Evolutionary conservation across 2,113 vertebrate species (phyloP), one percentile per base, ranked within the genome.

Genomic region (Burhinus oedicnemus): DNA sequence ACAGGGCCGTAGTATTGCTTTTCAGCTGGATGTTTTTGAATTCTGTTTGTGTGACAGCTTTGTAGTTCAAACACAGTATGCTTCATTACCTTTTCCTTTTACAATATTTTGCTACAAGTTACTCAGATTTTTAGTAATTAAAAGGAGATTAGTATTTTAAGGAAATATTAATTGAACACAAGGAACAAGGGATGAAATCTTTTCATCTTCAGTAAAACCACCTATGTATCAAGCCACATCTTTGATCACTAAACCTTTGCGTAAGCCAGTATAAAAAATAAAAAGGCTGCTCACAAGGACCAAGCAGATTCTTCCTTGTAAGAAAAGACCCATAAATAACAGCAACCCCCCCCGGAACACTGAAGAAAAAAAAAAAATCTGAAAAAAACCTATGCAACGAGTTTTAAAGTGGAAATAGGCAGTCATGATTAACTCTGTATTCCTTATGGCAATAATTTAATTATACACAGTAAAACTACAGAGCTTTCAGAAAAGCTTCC

Each of bases 361-460:
- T 12, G 12, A 60, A 51, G 26, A 70, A 76, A 79, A 68, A 54
- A 54, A 64, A 47, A 62, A 6, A 2, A 8, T 2, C 9, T 23
- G 12, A 52, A 79, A 91, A 88, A 78, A 32, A 2, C 13, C 23
- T 34, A 1, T 34, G 84, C 38, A 12, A 30, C 1, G 1, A 62
- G 21, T 47, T 51, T 75, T 71, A n/a, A 74, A 82, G 57, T 44
- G 8, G 64, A 83, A 95, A 72, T 12, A 93, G 32, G 75, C 38
- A 58, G 47, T 45, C 44, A 79, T 57, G 47, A 94, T 91, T 91
- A 93, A 92, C 80, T 92, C 34, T 68, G 57, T 57, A 89, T 90
- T 95, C 66, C 75, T 91, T 70, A 84, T 47, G 27, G 84, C 72
- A 96, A 93, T 86, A 96, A 95, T 83, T 96, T 96, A 83, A 97